Conservation (phyloP, 2,888 invertebrate species). For the Cephus sareptanus region DNA sequence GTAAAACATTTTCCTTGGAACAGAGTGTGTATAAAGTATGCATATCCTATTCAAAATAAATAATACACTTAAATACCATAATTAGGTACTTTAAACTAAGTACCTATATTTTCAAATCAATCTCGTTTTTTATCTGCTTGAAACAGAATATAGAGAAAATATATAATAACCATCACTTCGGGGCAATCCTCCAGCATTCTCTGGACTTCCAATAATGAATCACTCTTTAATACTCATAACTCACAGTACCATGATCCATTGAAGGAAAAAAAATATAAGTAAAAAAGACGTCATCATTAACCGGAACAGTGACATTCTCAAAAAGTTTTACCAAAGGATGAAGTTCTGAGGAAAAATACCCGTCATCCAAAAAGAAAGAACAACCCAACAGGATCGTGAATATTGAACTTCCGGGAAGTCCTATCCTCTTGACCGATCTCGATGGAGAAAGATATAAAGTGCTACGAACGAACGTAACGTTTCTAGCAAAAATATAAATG, state of each 20-base stretch:
- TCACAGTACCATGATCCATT: neutral
- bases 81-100: neutral
- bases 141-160: neutral
- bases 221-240: neutral
- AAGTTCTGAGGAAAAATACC: neutral
- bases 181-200: neutral
- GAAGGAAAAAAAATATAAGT: neutral
- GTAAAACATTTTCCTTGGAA: neutral
- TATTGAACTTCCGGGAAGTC: neutral
- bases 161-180: neutral
- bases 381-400: neutral
- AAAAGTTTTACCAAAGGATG: neutral
- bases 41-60: neutral
- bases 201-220: neutral
- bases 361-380: neutral
- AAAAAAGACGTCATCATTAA: neutral
- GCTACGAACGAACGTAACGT: neutral
- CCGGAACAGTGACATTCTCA: neutral
- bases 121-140: neutral
- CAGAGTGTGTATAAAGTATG: neutral
- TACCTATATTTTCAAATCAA: neutral
- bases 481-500: conserved; percentile 2
- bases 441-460: neutral
- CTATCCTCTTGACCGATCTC: neutral
- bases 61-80: neutral